Conservation (phyloP, 2,888 invertebrate genomes). For the Ceramica pisi region DNA sequence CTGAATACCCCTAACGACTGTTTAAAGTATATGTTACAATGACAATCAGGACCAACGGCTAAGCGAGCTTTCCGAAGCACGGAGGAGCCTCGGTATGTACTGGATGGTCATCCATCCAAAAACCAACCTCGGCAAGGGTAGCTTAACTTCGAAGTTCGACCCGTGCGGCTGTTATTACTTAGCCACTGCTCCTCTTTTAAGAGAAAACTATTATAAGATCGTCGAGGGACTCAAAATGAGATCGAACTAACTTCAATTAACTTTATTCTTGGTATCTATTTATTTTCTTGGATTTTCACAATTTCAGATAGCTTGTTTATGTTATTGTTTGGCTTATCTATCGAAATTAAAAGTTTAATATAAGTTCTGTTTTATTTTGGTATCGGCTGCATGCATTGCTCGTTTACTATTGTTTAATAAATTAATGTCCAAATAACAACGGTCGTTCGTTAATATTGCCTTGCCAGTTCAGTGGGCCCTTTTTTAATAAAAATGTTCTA, state of each 20-base stretch:
- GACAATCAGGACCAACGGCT: too few relatives aligned
- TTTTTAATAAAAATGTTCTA: too few relatives aligned
- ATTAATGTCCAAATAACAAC: neutral
- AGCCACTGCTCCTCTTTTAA: conserved; percentile 15
- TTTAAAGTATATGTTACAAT: too few relatives aligned
- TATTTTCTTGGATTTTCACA: conserved; percentile 7
- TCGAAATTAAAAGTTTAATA: conserved; percentile 13
- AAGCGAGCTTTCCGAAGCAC: too few relatives aligned
- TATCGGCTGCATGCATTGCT: neutral
- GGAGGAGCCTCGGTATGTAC: too few relatives aligned
- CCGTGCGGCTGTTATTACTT: too few relatives aligned
- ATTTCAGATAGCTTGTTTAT: conserved; percentile 6
- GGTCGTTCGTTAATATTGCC: neutral
- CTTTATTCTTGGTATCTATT: conserved; percentile 10
- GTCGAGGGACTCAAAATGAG: conserved; percentile 39
- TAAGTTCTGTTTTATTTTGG: neutral
- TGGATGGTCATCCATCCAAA: too few relatives aligned
- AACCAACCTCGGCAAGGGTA: too few relatives aligned
- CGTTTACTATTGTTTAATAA: neutral
- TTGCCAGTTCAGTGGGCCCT: too few relatives aligned
- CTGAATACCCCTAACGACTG: too few relatives aligned
- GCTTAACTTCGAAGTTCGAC: too few relatives aligned
- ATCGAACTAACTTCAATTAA: conserved; percentile 43
- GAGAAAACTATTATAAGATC: conserved; percentile 44
- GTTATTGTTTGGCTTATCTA: conserved; percentile 16